phyloP scores from a whole-genome alignment of 2,113 vertebrate species.

The Varanus salvator region DNA sequence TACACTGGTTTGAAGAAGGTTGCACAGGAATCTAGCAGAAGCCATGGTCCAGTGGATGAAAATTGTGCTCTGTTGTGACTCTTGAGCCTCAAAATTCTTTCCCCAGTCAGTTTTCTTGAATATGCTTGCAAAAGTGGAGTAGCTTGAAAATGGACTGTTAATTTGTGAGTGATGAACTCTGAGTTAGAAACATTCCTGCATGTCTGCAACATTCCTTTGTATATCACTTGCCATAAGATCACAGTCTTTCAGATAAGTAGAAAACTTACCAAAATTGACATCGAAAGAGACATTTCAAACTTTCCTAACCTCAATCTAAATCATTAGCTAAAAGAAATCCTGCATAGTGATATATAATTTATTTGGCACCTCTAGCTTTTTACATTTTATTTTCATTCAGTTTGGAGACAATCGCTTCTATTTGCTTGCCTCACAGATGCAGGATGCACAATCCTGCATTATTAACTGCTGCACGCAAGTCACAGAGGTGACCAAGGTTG shows the following conservation, averaged over 20 bases:
- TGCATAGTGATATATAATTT: conserved; percentile 16
- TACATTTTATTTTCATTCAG: conserved; percentile 15
- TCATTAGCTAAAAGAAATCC: conserved; percentile 5
- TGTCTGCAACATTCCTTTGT: conserved; percentile 6
- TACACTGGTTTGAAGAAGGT: background rate
- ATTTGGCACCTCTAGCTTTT: conserved; percentile 22
- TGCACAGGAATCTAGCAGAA: background rate
- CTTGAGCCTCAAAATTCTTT: background rate
- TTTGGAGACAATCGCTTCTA: no score
- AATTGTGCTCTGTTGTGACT: background rate
- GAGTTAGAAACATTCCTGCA: background rate
- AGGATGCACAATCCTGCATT: background rate
- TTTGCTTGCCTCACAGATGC: conserved; percentile 31
- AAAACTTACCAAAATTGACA: background rate
- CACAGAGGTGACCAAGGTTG: background rate
- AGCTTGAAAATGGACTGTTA: conserved; percentile 27
- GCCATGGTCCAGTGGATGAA: background rate
- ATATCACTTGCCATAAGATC: conserved; percentile 16
- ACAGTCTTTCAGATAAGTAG: background rate
- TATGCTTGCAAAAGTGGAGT: background rate
- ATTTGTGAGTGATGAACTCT: conserved; percentile 19
- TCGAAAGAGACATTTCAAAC: background rate
- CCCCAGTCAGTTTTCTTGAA: background rate
- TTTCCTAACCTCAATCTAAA: background rate
- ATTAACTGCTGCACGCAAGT: background rate